Conservation (phyloP, 2,888 invertebrate species). For the Andrena minutula region DNA sequence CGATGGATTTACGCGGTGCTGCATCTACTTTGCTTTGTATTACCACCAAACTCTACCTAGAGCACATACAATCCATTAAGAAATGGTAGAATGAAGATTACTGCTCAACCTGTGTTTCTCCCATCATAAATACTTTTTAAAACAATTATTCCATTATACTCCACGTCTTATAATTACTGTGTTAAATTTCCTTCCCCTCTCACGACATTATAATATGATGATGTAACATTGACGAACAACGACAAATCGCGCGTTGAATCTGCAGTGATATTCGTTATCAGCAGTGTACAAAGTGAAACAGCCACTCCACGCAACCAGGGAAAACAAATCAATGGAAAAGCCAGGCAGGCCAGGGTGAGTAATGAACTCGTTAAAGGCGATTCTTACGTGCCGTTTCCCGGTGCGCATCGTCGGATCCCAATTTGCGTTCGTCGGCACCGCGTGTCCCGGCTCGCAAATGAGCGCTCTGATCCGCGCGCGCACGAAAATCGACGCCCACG, state of each 20-base stretch:
- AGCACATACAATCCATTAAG: not conserved
- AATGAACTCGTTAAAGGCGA: constrained; percentile 51
- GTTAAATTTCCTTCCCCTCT: no score
- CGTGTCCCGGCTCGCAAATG: constrained; percentile 23
- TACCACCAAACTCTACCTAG: not conserved
- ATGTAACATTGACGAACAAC: no score
- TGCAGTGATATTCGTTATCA: not conserved
- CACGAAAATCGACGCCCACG: not conserved
- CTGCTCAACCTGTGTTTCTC: not conserved
- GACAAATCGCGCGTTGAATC: no score
- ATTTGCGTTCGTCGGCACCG: constrained; percentile 25
- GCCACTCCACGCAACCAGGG: not conserved
- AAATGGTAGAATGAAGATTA: not conserved
- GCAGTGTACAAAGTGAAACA: not conserved
- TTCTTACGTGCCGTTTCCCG: constrained; percentile 21
- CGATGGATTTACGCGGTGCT: constrained; percentile 1
- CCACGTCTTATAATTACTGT: no score
- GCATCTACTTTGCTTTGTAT: not conserved
- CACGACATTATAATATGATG: no score
- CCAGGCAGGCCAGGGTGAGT: constrained; percentile 1
- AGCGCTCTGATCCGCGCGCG: constrained; percentile 4
- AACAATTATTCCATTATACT: no score
- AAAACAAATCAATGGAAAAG: not conserved
- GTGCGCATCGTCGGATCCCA: constrained; percentile 27
- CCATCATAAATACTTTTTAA: no score